Base-by-base conservation (phyloP, 1,140 invertebrate species). In the Apocrypta bakeri region DNA sequence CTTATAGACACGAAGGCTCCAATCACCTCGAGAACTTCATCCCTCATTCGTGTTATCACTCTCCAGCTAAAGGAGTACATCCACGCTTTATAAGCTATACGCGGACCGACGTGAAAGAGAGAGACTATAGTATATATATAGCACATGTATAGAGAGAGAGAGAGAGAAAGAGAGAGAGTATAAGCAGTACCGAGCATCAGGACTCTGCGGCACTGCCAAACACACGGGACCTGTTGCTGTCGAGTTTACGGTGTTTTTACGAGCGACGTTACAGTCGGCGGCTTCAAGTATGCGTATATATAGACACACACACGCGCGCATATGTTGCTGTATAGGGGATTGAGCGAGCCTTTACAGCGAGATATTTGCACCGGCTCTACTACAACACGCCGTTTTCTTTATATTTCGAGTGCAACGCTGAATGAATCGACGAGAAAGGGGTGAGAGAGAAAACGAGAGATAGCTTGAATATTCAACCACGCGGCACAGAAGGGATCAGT, bases 241-340 rank as follows among this genome's bases (percentile, higher is more conserved):
- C 88, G 91, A 92, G 90, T 92, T 92, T 92, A 92, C 91, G 91
- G 90, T 92, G 90, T 92, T 92, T 92, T 92, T 92, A 92, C 90
- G 91, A 91, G 88, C 88, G 87, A 89, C 89, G 89, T 91, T 91
- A 91, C 90, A 92, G 88, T 90, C 89, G 89, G 86, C 88, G 87
- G 88, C 31, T 25, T 33, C 56, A 29, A 78, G 66, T 56, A 24
- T 48, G 66, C 66, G 25, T 71, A 76, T 31, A 82, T 27, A n/a
- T 9, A 74, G 72, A 69, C 40, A 21, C 74, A 61, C 40, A 12
- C 83, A 85, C 85, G 82, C 81, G 83, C 86, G 68, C 33, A 24
- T 27, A 71, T 12, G 29, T 31, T n/a, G n/a, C n/a, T n/a, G n/a
- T n/a, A n/a, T n/a, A n/a, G n/a, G 40, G n/a, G 31, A 17, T 66